Evolutionary conservation across 2,888 invertebrate genomes (phyloP).

Genomic region (Athrips mouffetella): DNA sequence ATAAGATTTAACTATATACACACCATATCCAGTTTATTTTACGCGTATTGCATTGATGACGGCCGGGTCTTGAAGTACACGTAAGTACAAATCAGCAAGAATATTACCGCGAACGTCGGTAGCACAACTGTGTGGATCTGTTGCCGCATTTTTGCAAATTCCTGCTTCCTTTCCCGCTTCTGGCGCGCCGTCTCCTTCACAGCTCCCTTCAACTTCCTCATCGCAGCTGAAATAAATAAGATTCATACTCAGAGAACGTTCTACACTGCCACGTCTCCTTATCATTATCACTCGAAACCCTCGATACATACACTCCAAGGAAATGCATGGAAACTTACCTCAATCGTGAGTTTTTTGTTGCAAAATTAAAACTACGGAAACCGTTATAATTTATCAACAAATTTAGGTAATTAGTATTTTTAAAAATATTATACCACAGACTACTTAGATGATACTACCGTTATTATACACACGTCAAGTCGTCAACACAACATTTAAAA

Average conservation of each 20-base stretch:
- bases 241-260: slow-evolving; percentile 13
- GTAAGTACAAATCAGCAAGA: slow-evolving; percentile 84
- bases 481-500: no score
- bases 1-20: not conserved
- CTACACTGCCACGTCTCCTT: slow-evolving; percentile 34
- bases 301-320: no score
- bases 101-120: slow-evolving; percentile 84
- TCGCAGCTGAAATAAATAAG: slow-evolving; percentile 54
- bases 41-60: slow-evolving; percentile 18
- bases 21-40: not conserved
- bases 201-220: slow-evolving; percentile 89
- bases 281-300: not conserved
- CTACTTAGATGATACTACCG: no score
- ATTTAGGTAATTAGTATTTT: no score
- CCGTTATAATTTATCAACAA: no score
- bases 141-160: slow-evolving; percentile 87
- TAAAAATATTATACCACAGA: not conserved
- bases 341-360: no score
- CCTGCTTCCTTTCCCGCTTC: slow-evolving; percentile 90
- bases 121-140: slow-evolving; percentile 88
- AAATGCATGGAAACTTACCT: no score
- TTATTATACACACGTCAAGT: not conserved
- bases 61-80: slow-evolving; percentile 90
- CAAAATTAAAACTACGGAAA: no score
- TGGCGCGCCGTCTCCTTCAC: slow-evolving; percentile 90